Evolutionary conservation across 2,888 invertebrate species (phyloP).

Genomic region (Creontiades dilutus): DNA sequence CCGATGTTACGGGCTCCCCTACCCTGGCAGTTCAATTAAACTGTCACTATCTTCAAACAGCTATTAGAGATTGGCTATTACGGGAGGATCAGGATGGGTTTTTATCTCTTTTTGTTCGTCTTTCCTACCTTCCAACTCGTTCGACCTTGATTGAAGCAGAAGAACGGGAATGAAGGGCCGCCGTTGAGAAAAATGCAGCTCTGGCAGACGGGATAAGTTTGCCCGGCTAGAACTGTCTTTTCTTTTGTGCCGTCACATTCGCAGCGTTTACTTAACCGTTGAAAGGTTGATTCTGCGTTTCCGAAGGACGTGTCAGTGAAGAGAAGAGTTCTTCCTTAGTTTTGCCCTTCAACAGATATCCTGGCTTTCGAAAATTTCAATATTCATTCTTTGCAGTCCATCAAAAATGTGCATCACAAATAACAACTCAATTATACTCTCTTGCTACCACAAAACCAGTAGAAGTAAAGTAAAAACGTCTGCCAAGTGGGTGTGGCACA

Average conservation of each 20-base stretch:
- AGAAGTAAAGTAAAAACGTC: too few species aligned
- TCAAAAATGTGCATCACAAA: too few species aligned
- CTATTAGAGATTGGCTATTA: not conserved
- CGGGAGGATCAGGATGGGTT: not conserved
- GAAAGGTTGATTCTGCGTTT: not conserved
- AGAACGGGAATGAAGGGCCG: not conserved
- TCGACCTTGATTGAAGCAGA: not conserved
- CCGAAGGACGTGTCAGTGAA: too few species aligned
- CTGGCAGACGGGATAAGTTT: not conserved
- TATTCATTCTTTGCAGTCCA: too few species aligned
- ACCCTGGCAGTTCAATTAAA: slow-evolving; percentile 4
- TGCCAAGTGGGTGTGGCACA: too few species aligned
- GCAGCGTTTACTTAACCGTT: not conserved
- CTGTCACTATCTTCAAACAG: slow-evolving; percentile 25
- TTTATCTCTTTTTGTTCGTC: not conserved
- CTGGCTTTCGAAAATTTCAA: too few species aligned
- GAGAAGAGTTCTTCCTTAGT: too few species aligned
- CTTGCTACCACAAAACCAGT: too few species aligned
- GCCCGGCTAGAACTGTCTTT: not conserved
- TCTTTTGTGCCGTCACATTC: not conserved
- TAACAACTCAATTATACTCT: too few species aligned
- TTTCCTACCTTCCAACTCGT: not conserved
- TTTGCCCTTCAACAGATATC: too few species aligned
- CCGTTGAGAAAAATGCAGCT: not conserved
- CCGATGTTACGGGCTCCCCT: not conserved